Percentiles rank a stretch among this genome's conserved stretches.
Evolutionary conservation across 2,113 vertebrate species (phyloP).

Genomic region (Mandrillus leucophaeus): DNA sequence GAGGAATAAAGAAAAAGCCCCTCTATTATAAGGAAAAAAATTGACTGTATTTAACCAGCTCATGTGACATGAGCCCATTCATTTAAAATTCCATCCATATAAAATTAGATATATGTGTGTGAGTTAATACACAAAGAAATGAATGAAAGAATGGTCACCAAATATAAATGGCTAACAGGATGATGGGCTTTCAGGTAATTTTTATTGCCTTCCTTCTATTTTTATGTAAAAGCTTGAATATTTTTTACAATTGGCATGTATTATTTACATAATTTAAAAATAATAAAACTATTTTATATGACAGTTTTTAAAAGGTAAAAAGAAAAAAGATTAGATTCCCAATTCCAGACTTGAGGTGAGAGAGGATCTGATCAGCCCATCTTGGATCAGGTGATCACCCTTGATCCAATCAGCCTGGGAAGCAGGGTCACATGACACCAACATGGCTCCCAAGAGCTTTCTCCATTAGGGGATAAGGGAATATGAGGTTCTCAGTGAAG

Average conservation of each 20-base stretch:
- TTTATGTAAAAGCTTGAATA: background rate
- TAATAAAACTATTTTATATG: background rate
- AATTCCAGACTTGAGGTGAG: background rate
- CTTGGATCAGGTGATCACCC: background rate
- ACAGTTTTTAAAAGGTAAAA: background rate
- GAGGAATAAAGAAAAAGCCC: background rate
- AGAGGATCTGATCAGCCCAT: background rate
- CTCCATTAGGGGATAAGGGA: background rate
- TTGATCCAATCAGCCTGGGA: background rate
- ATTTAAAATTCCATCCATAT: background rate
- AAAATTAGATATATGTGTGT: background rate
- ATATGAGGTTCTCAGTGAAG: background rate
- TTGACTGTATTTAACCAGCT: background rate
- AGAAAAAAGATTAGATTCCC: background rate
- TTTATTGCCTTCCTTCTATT: background rate
- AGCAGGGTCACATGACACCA: background rate
- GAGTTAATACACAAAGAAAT: background rate
- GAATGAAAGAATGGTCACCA: background rate
- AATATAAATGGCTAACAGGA: background rate
- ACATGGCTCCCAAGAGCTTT: background rate
- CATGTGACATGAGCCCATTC: background rate
- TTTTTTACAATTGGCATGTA: background rate
- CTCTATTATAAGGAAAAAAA: background rate
- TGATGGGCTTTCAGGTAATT: background rate
- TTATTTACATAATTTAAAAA: background rate